Percentiles rank a stretch among this genome's conserved stretches.
Conservation (phyloP, 2,113 vertebrate species). For the Hepsetus odoe region DNA sequence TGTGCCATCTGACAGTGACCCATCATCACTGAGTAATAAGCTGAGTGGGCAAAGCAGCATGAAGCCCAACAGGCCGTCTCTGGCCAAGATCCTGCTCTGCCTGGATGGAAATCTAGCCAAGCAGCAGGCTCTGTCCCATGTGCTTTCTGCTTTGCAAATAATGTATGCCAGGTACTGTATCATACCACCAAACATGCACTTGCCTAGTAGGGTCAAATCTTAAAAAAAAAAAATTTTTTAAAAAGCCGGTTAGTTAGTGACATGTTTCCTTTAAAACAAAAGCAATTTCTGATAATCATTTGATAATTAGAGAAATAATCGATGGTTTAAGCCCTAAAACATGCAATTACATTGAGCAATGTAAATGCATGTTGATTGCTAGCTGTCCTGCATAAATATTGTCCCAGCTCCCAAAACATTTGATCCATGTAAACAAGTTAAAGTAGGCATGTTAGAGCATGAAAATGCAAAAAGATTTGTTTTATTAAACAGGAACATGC, state of each 20-base stretch:
- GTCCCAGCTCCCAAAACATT: background rate
- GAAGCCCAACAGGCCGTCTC: conserved; percentile 90
- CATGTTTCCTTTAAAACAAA: too few species aligned
- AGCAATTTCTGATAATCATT: too few species aligned
- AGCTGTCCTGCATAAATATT: too few species aligned
- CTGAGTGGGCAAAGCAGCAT: conserved; percentile 81
- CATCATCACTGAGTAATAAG: conserved; percentile 88
- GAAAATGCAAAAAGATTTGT: too few species aligned
- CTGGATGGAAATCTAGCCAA: conserved; percentile 93
- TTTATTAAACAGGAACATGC: background rate
- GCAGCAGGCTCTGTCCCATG: conserved; percentile 92
- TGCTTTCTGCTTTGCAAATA: conserved; percentile 92
- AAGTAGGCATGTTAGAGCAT: too few species aligned
- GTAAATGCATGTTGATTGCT: too few species aligned
- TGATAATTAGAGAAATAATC: too few species aligned
- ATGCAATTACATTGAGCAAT: too few species aligned
- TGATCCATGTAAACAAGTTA: background rate
- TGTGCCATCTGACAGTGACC: conserved; percentile 92
- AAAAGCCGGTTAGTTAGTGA: too few species aligned
- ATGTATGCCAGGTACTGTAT: conserved; percentile 90
- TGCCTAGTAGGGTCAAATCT: too few species aligned
- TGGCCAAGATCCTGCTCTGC: conserved; percentile 94
- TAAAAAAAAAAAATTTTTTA: too few species aligned
- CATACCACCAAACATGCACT: background rate
- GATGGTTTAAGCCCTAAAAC: too few species aligned